These are phyloP conservation scores for Ichneumoninae sp. DNA, from an alignment of 2,888 invertebrate species.

Conservation along the genomic window DNA sequence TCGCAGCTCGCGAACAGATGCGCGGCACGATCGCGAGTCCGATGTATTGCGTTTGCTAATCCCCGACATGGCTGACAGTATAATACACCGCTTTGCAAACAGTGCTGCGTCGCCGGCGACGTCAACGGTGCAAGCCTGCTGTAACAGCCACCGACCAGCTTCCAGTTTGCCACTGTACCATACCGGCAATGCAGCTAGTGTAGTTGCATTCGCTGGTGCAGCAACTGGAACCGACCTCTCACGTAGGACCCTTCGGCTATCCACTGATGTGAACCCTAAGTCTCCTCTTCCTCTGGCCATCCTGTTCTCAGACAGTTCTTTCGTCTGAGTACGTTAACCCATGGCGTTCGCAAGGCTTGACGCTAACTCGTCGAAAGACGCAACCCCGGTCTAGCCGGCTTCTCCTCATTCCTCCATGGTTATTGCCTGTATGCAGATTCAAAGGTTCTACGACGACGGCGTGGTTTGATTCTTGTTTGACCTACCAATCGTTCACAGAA, in stretches of 20 bases:
- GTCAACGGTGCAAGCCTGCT: conserved; percentile 22
- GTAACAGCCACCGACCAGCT: not conserved
- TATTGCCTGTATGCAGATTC: conserved; percentile 8
- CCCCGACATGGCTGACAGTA: conserved; percentile 83
- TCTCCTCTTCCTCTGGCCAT: conserved; percentile 23
- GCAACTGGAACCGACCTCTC: conserved; percentile 52
- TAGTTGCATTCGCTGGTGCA: conserved; percentile 67
- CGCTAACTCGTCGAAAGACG: not conserved
- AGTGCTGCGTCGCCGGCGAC: conserved; percentile 67
- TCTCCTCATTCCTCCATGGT: not conserved
- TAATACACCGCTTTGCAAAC: conserved; percentile 83
- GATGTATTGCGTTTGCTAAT: conserved; percentile 84
- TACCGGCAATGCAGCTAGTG: conserved; percentile 59
- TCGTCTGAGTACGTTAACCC: conserved; percentile 13
- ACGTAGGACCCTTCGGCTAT: conserved; percentile 28
- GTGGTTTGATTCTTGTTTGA: not conserved
- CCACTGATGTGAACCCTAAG: conserved; percentile 25
- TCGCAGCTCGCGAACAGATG: conserved; percentile 79
- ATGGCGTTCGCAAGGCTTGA: conserved; percentile 12
- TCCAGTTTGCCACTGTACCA: conserved; percentile 28
- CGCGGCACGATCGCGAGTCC: conserved; percentile 82
- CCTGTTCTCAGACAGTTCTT: conserved; percentile 40
- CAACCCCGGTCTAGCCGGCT: not conserved
- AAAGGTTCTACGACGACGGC: not conserved
- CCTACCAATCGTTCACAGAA: not conserved